Percentiles rank a stretch among this genome's conserved stretches.
Conservation (phyloP, 2,888 invertebrate species). For the Anoplius nigerrimus region DNA sequence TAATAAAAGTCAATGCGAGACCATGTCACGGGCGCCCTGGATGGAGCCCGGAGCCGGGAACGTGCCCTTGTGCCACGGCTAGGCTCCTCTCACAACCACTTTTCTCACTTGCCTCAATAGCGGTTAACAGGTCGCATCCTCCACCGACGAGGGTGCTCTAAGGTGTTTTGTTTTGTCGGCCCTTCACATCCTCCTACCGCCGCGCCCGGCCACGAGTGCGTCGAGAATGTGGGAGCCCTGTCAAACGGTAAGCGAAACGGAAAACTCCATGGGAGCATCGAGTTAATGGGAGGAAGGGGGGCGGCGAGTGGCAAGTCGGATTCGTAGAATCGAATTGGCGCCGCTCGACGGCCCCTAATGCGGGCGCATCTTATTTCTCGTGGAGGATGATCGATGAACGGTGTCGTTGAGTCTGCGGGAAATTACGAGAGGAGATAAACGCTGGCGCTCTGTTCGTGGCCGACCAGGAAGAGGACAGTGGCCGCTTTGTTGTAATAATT, state of each 20-base stretch:
- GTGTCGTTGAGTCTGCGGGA: too few relatives aligned
- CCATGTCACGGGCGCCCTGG: conserved; percentile 16
- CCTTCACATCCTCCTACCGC: conserved; percentile 40
- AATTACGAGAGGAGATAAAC: too few relatives aligned
- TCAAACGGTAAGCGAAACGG: conserved; percentile 55
- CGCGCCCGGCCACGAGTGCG: conserved; percentile 32
- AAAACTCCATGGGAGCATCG: conserved; percentile 35
- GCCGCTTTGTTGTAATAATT: neutral
- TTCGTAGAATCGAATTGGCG: conserved; percentile 10
- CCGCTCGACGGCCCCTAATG: neutral
- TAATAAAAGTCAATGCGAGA: conserved; percentile 43
- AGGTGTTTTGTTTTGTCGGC: conserved; percentile 61
- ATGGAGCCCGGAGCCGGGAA: conserved; percentile 40
- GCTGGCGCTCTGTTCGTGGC: too few relatives aligned
- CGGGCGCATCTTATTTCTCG: too few relatives aligned
- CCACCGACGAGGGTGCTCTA: conserved; percentile 55
- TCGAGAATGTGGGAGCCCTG: conserved; percentile 42
- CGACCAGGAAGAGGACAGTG: too few relatives aligned
- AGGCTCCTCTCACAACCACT: conserved; percentile 58
- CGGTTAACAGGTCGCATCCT: conserved; percentile 58
- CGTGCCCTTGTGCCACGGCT: conserved; percentile 49
- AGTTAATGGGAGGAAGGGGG: conserved; percentile 42
- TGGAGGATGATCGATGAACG: too few relatives aligned
- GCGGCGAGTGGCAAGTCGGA: too few relatives aligned
- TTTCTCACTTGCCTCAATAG: conserved; percentile 59